Base-by-base conservation (phyloP, 2,888 invertebrate species). In the Pollenia amentaria region DNA sequence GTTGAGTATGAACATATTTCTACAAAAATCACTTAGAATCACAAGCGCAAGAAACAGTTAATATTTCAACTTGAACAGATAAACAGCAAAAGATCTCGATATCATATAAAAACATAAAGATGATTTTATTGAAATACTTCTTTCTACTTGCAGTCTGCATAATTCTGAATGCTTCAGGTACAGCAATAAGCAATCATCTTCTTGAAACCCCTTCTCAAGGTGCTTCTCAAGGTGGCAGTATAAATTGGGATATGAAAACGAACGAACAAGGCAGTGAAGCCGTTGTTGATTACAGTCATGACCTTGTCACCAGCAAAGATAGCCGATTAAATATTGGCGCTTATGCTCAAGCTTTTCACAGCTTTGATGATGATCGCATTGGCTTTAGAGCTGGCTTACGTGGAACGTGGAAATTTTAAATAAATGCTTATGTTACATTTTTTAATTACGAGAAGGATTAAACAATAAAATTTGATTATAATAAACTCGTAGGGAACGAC, bases 291-390 rank as follows among this genome's bases (percentile, higher is more conserved):
- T 91, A 91, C 42, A 90, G 91, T 78, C 90, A 91, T 0, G 91
- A 91, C 88, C 65, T 91, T 0, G 90, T 67, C 18, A 89, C 83
- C 44, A 89, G 90, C n/a, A 29, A 73, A 0, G 88, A 91, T 89
- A 90, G 90, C 10, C 89, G 88, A 83, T 89, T 90, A 81, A 87
- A 62, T 12, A 64, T 91, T 9, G 90, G 91, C 75, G 91, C 91
- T 76, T 89, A 90, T 75, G 91, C 91, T 8, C 89, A 90, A 70
- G 91, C 88, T 40, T 87, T 84, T 14, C 84, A 89, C 0, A 89
- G 91, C 64, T 90, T 90, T 11, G 89, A 90, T 60, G 10, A 65
- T 0, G 89, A 90, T 70, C 90, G 88, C 29, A 91, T 90, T 57
- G 9, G 89, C 72, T 89, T 78, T 40, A 88, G 87, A 18, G 91